These are phyloP conservation scores for Plumapathes pennacea DNA, from an alignment of 92 coral and sea anemone species.

Conservation along the genomic window DNA sequence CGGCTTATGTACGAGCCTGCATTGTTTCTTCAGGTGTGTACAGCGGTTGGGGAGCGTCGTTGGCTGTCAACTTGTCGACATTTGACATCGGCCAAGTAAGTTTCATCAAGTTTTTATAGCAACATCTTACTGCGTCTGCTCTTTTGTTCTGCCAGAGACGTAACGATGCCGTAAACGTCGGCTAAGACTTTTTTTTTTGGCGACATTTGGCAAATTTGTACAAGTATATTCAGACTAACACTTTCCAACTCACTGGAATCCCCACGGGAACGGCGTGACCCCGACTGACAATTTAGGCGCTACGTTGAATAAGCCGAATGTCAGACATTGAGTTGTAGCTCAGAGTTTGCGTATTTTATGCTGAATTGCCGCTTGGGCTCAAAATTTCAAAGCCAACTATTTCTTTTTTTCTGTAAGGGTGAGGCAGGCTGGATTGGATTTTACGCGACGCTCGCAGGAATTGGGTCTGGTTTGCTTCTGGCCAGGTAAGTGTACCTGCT, in stretches of 20 bases:
- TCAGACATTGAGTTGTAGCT: no score
- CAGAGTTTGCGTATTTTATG: no score
- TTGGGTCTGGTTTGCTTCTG: slow-evolving; percentile 85
- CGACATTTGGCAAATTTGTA: no score
- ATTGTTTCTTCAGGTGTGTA: slow-evolving; percentile 64
- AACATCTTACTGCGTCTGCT: background rate
- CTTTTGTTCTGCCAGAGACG: background rate
- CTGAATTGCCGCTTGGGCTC: no score
- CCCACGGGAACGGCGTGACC: no score
- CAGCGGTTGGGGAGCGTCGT: slow-evolving; percentile 98
- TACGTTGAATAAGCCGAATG: no score
- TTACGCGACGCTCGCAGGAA: slow-evolving; percentile 93
- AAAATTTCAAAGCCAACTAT: no score
- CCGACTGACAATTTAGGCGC: no score
- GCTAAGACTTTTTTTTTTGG: no score
- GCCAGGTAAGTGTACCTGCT: slow-evolving; percentile 82
- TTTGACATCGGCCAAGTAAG: slow-evolving; percentile 81
- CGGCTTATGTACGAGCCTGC: background rate
- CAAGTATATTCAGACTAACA: no score
- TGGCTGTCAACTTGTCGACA: slow-evolving; percentile 91
- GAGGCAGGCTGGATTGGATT: slow-evolving; percentile 94
- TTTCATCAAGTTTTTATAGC: background rate
- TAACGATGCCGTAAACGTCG: no score
- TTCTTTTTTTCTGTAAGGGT: slow-evolving; percentile 27
- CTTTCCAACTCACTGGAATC: no score